Evolutionary conservation across 2,113 vertebrate genomes (phyloP), one percentile per base, ranked within the genome.

Genomic region (Crotalus tigris): DNA sequence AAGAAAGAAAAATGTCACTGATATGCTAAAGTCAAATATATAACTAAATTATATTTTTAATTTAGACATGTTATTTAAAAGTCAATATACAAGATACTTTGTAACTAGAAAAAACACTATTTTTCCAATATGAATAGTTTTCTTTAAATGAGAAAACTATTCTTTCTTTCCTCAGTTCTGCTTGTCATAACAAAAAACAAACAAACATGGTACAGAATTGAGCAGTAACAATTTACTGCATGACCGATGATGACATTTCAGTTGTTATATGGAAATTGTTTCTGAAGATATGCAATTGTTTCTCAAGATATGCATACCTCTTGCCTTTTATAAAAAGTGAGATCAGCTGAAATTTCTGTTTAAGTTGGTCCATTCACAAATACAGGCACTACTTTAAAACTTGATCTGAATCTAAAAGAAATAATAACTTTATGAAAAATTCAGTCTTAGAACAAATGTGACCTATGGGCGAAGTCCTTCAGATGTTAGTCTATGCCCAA

Each of bases 21-120:
- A n/a, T 3, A 39, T 17, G 7, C 57, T 93, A 94, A 96, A 96
- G 85, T 0, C 93, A 94, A 91, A 95, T 92, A 92, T 88, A 33
- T 94, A 92, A 94, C 94, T 93, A 94, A 91, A 0, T 0, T 87
- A 87, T 91, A 90, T 90, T 94, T 96, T 89, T 92, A 91, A 91
- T 39, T 39, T 39, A 39, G n/a, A 55, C 33, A 93, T 91, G 0
- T 0, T 91, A 57, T 88, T 95, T 90, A 92, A 1, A 15, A 4
- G 12, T 57, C 93, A 89, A 46, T 64, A 75, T 19, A 91, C 85
- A 90, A 91, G 23, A 88, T 81, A 55, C 91, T 0, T 91, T 90
- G 51, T 51, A 29, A 26, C 17, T 69, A 93, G n/a, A 21, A 46
- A n/a, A 51, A 69, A 15, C 3, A 3, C 29, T 19, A 4, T 87